Base-by-base conservation (phyloP, 2,113 vertebrate genomes). In the Grus americana region DNA sequence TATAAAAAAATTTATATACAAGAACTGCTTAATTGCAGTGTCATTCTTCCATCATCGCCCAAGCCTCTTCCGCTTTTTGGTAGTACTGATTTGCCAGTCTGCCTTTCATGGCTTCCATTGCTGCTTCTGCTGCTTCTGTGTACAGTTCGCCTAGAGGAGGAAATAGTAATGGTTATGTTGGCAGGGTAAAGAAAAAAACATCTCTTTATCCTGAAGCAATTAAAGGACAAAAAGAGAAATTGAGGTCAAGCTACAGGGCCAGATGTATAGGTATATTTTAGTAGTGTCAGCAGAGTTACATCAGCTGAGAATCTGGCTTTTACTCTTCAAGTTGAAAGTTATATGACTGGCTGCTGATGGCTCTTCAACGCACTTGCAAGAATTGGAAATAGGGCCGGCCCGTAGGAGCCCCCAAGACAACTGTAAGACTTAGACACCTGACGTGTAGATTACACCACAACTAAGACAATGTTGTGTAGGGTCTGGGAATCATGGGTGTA, bases 81-180 rank as follows among this genome's bases (percentile, higher is more conserved):
- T 99, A 99, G 97, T 99, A 99, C 92, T 99, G 98, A 96, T 99
- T 99, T 61, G 99, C 99, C 87, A 99, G 95, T 26, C 99, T 98
- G 70, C 99, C 99, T 68, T 99, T 99, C 99, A 99, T 99, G 67
- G 99, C 99, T 68, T 98, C 99, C 98, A 98, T 99, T 2, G 99
- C 99, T 6, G 98, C 98, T 88, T 99, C 99, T 2, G 99, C 99
- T 9, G 99, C 99, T 96, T 99, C 98, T 19, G 99, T 99, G 95
- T 99, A 99, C 87, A 99, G 93, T 63, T 99, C 99, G 34, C 99
- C 99, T 99, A 88, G 27, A 94, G 71, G 49, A 97, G 59, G 57
- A 97, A 97, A 79, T 6, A 90, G 18, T 44, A 27, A 13, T 50
- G 79, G 62, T 57, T 67, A 85, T 11, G 20, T 26, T 55, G 27